Percentiles rank a stretch among this genome's conserved stretches.
phyloP scores from a whole-genome alignment of 2,797 vertebrate genomes.

The Sebastes vulpes region DNA sequence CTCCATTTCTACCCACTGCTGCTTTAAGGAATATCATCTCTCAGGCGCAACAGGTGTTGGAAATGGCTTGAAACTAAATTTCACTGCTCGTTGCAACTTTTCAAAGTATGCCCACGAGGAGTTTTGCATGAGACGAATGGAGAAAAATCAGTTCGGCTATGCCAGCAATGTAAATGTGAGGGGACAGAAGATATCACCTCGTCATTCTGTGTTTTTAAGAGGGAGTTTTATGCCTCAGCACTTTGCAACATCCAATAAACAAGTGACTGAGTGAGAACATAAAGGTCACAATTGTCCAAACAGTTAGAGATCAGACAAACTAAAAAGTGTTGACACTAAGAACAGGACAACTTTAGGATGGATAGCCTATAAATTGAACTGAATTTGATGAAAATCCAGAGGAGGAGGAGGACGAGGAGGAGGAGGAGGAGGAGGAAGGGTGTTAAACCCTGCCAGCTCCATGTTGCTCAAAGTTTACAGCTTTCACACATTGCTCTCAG shows the following conservation, averaged over 20 bases:
- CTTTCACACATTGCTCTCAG: constrained; percentile 38
- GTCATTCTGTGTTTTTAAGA: neutral
- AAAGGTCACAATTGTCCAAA: neutral
- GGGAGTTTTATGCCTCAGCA: neutral
- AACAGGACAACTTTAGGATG: neutral
- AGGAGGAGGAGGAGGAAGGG: neutral
- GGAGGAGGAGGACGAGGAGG: neutral
- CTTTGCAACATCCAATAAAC: neutral
- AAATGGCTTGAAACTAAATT: neutral
- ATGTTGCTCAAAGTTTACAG: constrained; percentile 37
- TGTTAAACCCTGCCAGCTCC: neutral
- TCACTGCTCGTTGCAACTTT: neutral
- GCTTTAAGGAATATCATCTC: neutral
- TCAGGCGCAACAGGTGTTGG: neutral
- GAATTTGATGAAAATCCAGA: neutral
- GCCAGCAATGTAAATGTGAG: neutral
- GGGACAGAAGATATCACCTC: neutral
- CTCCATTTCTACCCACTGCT: too few species aligned
- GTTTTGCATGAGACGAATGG: neutral
- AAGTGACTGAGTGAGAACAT: neutral
- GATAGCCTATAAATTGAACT: too few species aligned
- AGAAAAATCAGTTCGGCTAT: neutral
- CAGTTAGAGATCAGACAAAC: neutral
- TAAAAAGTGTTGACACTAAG: neutral
- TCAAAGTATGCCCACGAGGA: neutral